Evolutionary conservation across 1,140 invertebrate species (phyloP), one percentile per base, ranked within the genome.

Genomic region (Penaeus indicus): DNA sequence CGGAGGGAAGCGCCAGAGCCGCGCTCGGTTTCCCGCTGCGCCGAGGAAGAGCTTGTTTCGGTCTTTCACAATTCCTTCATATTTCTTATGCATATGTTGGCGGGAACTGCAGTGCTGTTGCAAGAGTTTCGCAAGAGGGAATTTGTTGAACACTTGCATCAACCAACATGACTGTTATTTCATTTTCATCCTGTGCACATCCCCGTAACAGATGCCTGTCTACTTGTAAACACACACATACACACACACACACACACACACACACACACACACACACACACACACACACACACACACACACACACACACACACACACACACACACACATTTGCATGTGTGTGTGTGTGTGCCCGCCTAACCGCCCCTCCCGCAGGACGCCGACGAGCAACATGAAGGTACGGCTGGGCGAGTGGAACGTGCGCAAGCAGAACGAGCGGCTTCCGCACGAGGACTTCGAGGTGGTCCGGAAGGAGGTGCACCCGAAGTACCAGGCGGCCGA

Each of bases 351-450:
- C 38, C 27, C 47, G 4, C 11, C 11, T 19, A 63, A 10, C 42
- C 64, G 3, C 61, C n/a, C 22, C 22, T 18, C n/a, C 69, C 42
- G n/a, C 78, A 96, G 95, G 79, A 97, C 96, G 42, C 95, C 97
- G 27, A 97, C 97, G 91, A 95, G 95, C 47, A 97, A 97, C 92
- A 94, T 98, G 77, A 95, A 97, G 91, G 96, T 98, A 1, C 94
- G 97, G 22, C 93, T 98, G 0, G 97, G 97, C 1, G 97, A 98
- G 92, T 98, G 97, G 96, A 97, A 98, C 92, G 97, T 98, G 0
- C 93, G 96, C 38, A 96, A 96, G 64, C 95, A 95, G 32, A 95
- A 96, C 16, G 97, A 98, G 92, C 94, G 96, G 64, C 94, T 96
- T 27, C 94, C 95, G 8, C 97, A 98, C 92, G 97, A 98, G 92